Conservation (phyloP, 2,888 invertebrate genomes). For the Dicyrtoma fusca region DNA sequence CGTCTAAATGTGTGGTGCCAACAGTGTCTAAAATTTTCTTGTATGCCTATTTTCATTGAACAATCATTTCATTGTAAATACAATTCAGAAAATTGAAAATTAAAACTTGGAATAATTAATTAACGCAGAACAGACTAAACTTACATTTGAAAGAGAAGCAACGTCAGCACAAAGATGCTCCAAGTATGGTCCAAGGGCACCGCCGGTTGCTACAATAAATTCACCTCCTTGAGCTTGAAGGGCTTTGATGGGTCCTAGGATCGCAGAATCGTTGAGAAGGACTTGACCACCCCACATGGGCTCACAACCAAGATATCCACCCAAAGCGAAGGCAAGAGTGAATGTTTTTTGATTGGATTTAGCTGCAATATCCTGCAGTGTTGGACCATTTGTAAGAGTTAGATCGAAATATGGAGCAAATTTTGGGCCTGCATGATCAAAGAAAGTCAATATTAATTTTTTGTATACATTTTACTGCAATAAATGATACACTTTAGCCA, state of each 20-base stretch:
- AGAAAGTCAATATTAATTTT: too few species aligned
- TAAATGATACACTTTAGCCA: too few species aligned
- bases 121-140: too few species aligned
- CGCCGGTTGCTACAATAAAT: slow-evolving; percentile 44
- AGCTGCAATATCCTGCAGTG: slow-evolving; percentile 39
- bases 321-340: slow-evolving; percentile 53
- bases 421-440: slow-evolving; percentile 37
- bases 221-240: slow-evolving; percentile 48
- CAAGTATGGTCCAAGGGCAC: slow-evolving; percentile 43
- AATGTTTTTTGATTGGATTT: slow-evolving; percentile 49
- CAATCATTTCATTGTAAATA: too few species aligned
- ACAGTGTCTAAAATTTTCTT: slow-evolving; percentile 51
- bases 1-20: slow-evolving; percentile 51
- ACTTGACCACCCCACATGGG: slow-evolving; percentile 53
- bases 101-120: too few species aligned
- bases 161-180: slow-evolving; percentile 44
- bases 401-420: slow-evolving; percentile 54
- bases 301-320: slow-evolving; percentile 45
- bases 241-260: slow-evolving; percentile 44
- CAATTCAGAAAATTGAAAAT: too few species aligned
- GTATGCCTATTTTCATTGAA: too few species aligned
- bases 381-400: slow-evolving; percentile 45
- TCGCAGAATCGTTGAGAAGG: slow-evolving; percentile 45
- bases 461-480: too few species aligned
- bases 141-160: slow-evolving; percentile 39